Evolutionary conservation across 2,888 invertebrate species (phyloP).

Genomic region (Platycnemis pennipes): DNA sequence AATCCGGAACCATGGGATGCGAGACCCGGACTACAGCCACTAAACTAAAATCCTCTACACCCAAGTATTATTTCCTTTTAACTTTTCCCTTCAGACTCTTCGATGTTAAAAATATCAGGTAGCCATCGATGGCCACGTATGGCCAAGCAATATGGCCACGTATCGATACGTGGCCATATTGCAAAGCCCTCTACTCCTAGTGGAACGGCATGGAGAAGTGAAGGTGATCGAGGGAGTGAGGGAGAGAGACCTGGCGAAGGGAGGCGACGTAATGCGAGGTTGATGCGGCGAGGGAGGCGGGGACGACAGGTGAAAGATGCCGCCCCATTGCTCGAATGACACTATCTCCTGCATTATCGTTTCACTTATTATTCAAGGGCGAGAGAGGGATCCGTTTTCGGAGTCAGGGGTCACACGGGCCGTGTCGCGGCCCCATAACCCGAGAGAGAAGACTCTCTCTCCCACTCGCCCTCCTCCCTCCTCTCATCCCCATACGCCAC

Average conservation of each 20-base stretch:
- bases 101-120: too few species aligned
- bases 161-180: too few species aligned
- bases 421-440: background rate
- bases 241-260: background rate
- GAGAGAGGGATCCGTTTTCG: slow-evolving; percentile 39
- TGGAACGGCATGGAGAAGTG: background rate
- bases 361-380: slow-evolving; percentile 61
- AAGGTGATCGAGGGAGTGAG: background rate
- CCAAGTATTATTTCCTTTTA: too few species aligned
- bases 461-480: background rate
- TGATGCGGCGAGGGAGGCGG: background rate
- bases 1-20: too few species aligned
- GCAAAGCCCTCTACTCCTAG: background rate
- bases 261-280: background rate
- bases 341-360: slow-evolving; percentile 58
- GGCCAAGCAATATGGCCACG: too few species aligned
- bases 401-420: slow-evolving; percentile 34
- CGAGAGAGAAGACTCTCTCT: background rate
- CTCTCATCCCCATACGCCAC: background rate
- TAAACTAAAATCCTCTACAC: too few species aligned
- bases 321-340: slow-evolving; percentile 41
- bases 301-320: slow-evolving; percentile 44
- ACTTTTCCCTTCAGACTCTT: too few species aligned
- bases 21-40: too few species aligned
- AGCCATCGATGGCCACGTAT: too few species aligned